Evolutionary conservation across 2,113 vertebrate species (phyloP).

Genomic region (Empidonax alnorum): DNA sequence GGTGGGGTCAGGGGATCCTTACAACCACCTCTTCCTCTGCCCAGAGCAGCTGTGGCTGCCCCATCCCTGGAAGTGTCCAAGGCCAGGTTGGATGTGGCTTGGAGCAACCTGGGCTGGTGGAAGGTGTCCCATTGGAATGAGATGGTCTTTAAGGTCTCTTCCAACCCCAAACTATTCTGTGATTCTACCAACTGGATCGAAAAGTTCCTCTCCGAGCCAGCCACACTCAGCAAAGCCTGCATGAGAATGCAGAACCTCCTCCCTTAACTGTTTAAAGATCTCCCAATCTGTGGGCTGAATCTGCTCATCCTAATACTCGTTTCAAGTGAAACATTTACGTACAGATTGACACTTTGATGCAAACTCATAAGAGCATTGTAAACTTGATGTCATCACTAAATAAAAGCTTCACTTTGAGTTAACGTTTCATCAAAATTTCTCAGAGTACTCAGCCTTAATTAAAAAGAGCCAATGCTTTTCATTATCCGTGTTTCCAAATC

Average conservation of each 20-base stretch:
- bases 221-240: neutral
- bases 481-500: neutral
- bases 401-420: slow-evolving; percentile 2
- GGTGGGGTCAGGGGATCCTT: neutral
- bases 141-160: neutral
- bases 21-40: neutral
- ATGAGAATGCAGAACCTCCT: neutral
- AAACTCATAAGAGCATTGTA: neutral
- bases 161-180: neutral
- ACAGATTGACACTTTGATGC: neutral
- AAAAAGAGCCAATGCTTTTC: neutral
- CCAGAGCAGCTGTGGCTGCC: neutral
- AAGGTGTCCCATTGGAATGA: neutral
- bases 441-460: neutral
- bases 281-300: neutral
- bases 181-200: neutral
- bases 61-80: neutral
- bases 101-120: neutral
- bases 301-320: neutral
- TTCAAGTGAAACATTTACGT: neutral
- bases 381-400: neutral
- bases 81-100: rapidly evolving
- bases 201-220: neutral
- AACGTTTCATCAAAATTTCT: neutral
- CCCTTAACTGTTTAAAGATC: neutral